phyloP scores from a whole-genome alignment of 2,888 invertebrate genomes.

The Graphium colonna region DNA sequence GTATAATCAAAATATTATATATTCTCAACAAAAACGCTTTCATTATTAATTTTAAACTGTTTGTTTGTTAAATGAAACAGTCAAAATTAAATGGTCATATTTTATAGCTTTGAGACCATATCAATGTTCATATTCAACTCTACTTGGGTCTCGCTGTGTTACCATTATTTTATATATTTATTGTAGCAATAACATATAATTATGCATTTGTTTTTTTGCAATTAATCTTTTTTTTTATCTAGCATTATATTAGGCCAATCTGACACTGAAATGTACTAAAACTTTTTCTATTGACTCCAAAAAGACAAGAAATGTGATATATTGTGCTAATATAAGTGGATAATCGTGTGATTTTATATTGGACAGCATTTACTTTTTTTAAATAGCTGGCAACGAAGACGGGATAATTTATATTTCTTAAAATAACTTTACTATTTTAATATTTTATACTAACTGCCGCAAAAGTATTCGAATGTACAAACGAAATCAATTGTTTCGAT shows the following conservation, averaged over 20 bases:
- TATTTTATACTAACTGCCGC: conserved; percentile 26
- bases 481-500: conserved; percentile 1
- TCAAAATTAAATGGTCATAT: too few relatives aligned
- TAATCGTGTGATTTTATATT: conserved; percentile 36
- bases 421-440: conserved; percentile 33
- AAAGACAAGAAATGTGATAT: conserved; percentile 37
- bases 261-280: conserved; percentile 7
- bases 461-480: conserved; percentile 17
- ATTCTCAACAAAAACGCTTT: too few relatives aligned
- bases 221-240: background rate
- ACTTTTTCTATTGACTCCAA: conserved; percentile 8
- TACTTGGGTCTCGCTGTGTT: conserved; percentile 15
- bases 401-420: conserved; percentile 31
- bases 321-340: conserved; percentile 31
- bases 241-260: background rate
- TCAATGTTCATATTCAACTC: too few relatives aligned
- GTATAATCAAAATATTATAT: too few relatives aligned
- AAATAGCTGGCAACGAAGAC: conserved; percentile 32
- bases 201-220: conserved; percentile 1
- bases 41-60: too few relatives aligned
- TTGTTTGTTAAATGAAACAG: too few relatives aligned
- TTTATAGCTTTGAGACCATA: too few relatives aligned
- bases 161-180: conserved; percentile 10
- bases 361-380: conserved; percentile 33
- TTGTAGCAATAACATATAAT: background rate